Conservation (phyloP, 2,113 vertebrate genomes). For the Sitta europaea region DNA sequence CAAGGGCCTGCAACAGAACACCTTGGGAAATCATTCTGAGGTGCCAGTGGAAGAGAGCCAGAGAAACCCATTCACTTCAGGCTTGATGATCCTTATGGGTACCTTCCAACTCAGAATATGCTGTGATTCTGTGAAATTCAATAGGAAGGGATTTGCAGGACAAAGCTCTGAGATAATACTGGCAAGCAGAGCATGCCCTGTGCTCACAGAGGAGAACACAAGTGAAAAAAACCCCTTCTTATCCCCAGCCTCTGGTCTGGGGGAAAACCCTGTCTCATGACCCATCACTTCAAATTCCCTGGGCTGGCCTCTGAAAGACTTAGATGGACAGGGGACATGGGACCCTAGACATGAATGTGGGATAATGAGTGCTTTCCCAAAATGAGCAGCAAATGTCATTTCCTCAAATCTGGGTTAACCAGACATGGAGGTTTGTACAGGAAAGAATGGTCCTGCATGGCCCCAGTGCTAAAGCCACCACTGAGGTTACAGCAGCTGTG, state of each 20-base stretch:
- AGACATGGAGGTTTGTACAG: neutral
- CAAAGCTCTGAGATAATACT: neutral
- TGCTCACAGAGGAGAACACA: neutral
- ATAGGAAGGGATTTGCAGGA: neutral
- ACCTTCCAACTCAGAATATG: neutral
- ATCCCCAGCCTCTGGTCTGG: neutral
- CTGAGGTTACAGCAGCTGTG: neutral
- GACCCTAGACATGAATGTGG: neutral
- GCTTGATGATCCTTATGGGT: neutral
- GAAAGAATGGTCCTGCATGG: neutral
- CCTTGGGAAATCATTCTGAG: neutral
- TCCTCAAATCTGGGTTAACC: neutral
- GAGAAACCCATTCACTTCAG: neutral
- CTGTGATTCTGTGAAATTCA: neutral
- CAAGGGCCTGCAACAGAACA: neutral
- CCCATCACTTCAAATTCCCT: neutral
- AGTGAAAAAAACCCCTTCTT: neutral
- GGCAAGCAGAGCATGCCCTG: neutral
- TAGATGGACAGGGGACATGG: rapidly evolving
- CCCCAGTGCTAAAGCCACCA: neutral
- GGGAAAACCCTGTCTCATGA: neutral
- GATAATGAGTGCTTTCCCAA: neutral
- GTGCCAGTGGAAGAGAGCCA: neutral
- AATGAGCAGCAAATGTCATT: neutral
- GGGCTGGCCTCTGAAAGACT: neutral